phyloP scores from a whole-genome alignment of 2,113 vertebrate genomes.

The Hylia prasina region DNA sequence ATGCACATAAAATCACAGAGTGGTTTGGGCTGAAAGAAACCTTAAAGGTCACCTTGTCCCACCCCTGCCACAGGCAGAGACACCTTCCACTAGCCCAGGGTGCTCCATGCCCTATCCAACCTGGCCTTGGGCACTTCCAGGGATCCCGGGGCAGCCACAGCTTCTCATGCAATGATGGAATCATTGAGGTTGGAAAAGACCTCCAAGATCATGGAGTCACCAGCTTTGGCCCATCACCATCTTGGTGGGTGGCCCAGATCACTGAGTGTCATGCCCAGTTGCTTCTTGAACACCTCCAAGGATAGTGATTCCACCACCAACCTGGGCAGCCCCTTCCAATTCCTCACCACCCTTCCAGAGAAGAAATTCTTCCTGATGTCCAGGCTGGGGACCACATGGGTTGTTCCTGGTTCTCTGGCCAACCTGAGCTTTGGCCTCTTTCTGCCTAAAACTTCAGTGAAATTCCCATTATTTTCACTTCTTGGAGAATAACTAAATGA shows the following conservation, averaged over 20 bases:
- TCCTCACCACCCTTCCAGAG: background rate
- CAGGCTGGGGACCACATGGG: background rate
- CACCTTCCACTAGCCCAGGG: rapidly evolving
- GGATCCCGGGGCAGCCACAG: background rate
- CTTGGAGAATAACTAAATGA: background rate
- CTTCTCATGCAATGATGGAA: background rate
- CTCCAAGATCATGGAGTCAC: background rate
- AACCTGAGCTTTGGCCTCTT: background rate
- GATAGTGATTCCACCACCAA: background rate
- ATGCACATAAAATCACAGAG: background rate
- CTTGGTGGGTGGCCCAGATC: no score
- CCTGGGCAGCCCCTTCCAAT: background rate
- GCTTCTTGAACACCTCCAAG: background rate
- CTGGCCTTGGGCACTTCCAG: background rate
- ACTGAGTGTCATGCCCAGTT: background rate
- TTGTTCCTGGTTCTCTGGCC: background rate
- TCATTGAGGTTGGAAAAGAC: background rate
- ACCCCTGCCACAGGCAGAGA: background rate
- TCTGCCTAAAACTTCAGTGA: background rate
- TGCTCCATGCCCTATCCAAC: background rate
- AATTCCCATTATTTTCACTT: background rate
- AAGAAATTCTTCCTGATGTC: background rate
- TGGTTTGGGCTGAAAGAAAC: background rate
- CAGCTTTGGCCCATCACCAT: background rate
- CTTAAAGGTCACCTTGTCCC: background rate